phyloP scores from a whole-genome alignment of 2,797 vertebrate genomes.

The Sebastes flavidus region DNA sequence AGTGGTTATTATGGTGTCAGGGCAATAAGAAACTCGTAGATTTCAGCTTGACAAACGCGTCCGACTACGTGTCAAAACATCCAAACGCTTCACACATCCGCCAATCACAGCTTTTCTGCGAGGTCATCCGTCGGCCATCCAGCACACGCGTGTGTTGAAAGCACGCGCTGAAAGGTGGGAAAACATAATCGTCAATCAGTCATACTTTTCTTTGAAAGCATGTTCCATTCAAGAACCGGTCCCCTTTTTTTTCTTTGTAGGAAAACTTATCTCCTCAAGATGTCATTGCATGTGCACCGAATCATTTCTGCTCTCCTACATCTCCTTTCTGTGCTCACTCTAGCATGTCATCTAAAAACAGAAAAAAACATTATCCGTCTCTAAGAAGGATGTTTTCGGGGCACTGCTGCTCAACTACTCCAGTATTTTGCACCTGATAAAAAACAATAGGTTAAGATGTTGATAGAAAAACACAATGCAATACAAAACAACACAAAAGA shows the following conservation, averaged over 20 bases:
- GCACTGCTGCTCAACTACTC: slow-evolving; percentile 20
- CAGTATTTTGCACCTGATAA: slow-evolving; percentile 32
- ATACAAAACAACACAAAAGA: not conserved
- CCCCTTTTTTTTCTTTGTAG: slow-evolving; percentile 9
- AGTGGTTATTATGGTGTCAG: slow-evolving; percentile 6
- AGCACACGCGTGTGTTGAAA: not conserved
- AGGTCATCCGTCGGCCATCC: slow-evolving; percentile 47
- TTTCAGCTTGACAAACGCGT: slow-evolving; percentile 15
- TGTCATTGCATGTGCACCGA: slow-evolving; percentile 17
- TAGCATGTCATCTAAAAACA: slow-evolving; percentile 23
- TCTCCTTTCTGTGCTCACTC: not conserved
- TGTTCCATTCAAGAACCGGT: slow-evolving; percentile 1
- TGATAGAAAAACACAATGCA: not conserved
- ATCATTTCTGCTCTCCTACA: slow-evolving; percentile 28
- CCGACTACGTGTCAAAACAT: slow-evolving; percentile 31
- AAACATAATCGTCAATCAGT: slow-evolving; percentile 43
- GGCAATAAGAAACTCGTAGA: not conserved
- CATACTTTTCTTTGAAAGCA: not conserved
- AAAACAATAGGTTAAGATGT: slow-evolving; percentile 7
- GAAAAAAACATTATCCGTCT: slow-evolving; percentile 2
- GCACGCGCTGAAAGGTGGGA: not conserved
- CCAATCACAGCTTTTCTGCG: not conserved
- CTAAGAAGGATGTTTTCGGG: slow-evolving; percentile 29
- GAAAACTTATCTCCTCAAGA: slow-evolving; percentile 26
- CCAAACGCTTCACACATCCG: slow-evolving; percentile 21